Percentiles rank a stretch among this genome's conserved stretches.
phyloP scores from a whole-genome alignment of 2,797 vertebrate species.

The Aulostomus chinensis region DNA sequence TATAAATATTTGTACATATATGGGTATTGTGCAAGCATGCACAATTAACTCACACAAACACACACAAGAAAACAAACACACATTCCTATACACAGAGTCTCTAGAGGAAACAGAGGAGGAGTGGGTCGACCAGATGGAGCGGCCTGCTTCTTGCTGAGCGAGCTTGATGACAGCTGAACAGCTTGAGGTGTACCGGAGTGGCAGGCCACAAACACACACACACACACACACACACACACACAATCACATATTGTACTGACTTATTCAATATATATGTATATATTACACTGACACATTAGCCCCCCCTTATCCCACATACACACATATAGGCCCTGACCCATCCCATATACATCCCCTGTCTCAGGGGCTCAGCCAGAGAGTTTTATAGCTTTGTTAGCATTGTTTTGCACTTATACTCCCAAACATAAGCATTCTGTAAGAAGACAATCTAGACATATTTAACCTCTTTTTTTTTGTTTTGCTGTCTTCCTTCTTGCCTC shows the following conservation, averaged over 20 bases:
- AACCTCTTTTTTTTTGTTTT: too few relatives aligned
- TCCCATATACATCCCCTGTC: background rate
- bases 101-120: conserved; percentile 52
- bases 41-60: conserved; percentile 8
- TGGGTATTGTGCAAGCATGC: too few relatives aligned
- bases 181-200: conserved; percentile 75
- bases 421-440: background rate
- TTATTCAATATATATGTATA: conserved; percentile 17
- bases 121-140: conserved; percentile 77
- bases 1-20: too few relatives aligned
- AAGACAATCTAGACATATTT: too few relatives aligned
- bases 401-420: background rate
- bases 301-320: conserved; percentile 14
- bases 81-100: conserved; percentile 19
- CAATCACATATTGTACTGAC: conserved; percentile 27
- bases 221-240: conserved; percentile 10
- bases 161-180: conserved; percentile 78
- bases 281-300: conserved; percentile 12
- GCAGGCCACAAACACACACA: conserved; percentile 53
- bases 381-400: background rate
- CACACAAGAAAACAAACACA: conserved; percentile 12
- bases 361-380: background rate
- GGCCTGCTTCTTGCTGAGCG: conserved; percentile 73
- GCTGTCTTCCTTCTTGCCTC: too few relatives aligned
- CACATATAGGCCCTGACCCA: background rate